phyloP scores from a whole-genome alignment of 2,113 vertebrate genomes.

The Aix galericulata region DNA sequence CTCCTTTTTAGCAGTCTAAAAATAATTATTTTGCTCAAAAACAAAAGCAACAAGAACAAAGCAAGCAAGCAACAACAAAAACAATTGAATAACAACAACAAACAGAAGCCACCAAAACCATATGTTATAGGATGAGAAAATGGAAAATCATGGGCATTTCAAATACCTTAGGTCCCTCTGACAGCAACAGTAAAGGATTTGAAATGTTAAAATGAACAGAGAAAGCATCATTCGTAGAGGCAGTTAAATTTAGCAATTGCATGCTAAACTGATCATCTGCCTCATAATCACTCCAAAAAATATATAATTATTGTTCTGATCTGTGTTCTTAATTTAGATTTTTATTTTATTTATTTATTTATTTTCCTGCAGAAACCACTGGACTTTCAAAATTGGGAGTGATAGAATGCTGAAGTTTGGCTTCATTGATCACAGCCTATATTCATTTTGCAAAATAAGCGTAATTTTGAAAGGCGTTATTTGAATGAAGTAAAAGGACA shows the following conservation, averaged over 20 bases:
- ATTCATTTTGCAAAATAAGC: conserved; percentile 43
- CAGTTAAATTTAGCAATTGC: neutral
- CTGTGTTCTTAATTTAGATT: neutral
- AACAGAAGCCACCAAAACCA: neutral
- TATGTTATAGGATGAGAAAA: neutral
- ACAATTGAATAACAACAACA: neutral
- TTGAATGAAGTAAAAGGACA: conserved; percentile 41
- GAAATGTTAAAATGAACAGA: neutral
- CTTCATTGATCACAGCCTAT: neutral
- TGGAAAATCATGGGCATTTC: neutral
- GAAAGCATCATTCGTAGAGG: neutral
- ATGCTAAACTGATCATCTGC: neutral
- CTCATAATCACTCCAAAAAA: neutral
- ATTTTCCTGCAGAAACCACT: neutral
- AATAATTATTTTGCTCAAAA: neutral
- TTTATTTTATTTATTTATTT: too few species aligned
- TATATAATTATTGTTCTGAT: neutral
- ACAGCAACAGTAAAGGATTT: neutral
- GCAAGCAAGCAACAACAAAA: too few species aligned
- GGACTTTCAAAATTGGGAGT: conserved; percentile 16
- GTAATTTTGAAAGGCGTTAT: conserved; percentile 12
- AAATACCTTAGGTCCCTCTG: neutral
- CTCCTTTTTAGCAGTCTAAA: neutral
- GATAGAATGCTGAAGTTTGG: conserved; percentile 6
- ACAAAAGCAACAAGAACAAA: neutral